Evolutionary conservation across 1,140 invertebrate genomes (phyloP).

Genomic region (Bombyx mandarina): DNA sequence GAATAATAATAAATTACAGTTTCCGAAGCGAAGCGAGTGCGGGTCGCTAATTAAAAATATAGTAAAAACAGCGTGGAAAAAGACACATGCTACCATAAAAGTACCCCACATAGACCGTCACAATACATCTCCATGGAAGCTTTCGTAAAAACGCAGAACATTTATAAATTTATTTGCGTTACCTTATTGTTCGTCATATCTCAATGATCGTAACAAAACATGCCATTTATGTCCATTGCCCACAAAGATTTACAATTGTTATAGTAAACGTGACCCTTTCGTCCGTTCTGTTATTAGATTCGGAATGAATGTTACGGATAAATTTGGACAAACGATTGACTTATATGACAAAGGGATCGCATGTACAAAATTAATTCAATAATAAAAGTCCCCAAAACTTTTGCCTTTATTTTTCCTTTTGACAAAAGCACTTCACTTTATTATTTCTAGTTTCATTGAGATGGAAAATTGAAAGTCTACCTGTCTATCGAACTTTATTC

Average conservation of each 20-base stretch:
- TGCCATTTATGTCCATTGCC: conserved; percentile 17
- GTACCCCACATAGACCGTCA: too few species aligned
- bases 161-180: conserved; percentile 19
- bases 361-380: conserved; percentile 51
- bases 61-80: too few species aligned
- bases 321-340: conserved; percentile 51
- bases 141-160: conserved; percentile 7
- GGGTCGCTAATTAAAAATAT: too few species aligned
- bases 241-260: conserved; percentile 11
- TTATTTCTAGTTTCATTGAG: conserved; percentile 7
- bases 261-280: conserved; percentile 29
- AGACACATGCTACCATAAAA: too few species aligned
- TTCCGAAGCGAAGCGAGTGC: too few species aligned
- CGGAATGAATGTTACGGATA: conserved; percentile 42
- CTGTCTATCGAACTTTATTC: too few species aligned
- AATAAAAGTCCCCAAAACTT: conserved; percentile 30
- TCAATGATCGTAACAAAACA: conserved; percentile 26
- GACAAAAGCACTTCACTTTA: conserved; percentile 6
- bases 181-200: conserved; percentile 20
- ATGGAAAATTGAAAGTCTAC: conserved; percentile 9
- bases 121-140: too few species aligned
- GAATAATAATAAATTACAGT: too few species aligned
- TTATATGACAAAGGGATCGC: conserved; percentile 39
- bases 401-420: conserved; percentile 21
- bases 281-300: conserved; percentile 42